These are phyloP conservation scores for Danio albolineatus DNA, from an alignment of 2,797 vertebrate species.

Conservation along the genomic window DNA sequence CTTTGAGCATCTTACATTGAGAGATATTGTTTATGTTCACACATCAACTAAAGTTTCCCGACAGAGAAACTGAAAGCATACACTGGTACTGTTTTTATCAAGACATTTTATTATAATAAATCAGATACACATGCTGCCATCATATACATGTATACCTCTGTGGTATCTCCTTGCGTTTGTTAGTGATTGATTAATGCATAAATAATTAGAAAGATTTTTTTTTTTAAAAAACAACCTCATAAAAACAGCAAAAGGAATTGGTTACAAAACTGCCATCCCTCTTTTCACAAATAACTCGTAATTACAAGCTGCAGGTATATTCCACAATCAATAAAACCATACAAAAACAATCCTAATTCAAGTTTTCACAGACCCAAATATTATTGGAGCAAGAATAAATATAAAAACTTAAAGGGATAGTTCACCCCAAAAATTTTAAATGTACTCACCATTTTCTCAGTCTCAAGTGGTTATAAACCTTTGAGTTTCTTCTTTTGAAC, in stretches of 20 bases:
- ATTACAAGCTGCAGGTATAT: slow-evolving; percentile 11
- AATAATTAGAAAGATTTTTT: slow-evolving; percentile 43
- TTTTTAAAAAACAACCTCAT: slow-evolving; percentile 15
- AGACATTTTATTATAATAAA: slow-evolving; percentile 55
- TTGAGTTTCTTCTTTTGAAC: too few species aligned
- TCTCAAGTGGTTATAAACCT: too few species aligned
- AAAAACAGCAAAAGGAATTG: slow-evolving; percentile 14
- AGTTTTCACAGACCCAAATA: slow-evolving; percentile 23
- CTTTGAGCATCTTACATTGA: too few species aligned
- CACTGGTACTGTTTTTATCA: not conserved
- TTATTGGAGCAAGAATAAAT: slow-evolving; percentile 36
- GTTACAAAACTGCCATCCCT: not conserved
- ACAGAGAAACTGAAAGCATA: not conserved
- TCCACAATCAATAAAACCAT: slow-evolving; percentile 26
- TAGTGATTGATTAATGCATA: slow-evolving; percentile 59
- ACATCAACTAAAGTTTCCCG: too few species aligned
- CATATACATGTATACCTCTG: slow-evolving; percentile 9
- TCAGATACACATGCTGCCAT: slow-evolving; percentile 34
- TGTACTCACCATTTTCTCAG: too few species aligned
- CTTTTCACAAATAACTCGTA: slow-evolving; percentile 22
- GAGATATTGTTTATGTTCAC: too few species aligned
- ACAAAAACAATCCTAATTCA: slow-evolving; percentile 43
- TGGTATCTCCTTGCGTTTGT: slow-evolving; percentile 13
- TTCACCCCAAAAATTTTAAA: too few species aligned
- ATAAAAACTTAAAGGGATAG: slow-evolving; percentile 32